Base-by-base conservation (phyloP, 2,113 vertebrate species). In the Bubo bubo region DNA sequence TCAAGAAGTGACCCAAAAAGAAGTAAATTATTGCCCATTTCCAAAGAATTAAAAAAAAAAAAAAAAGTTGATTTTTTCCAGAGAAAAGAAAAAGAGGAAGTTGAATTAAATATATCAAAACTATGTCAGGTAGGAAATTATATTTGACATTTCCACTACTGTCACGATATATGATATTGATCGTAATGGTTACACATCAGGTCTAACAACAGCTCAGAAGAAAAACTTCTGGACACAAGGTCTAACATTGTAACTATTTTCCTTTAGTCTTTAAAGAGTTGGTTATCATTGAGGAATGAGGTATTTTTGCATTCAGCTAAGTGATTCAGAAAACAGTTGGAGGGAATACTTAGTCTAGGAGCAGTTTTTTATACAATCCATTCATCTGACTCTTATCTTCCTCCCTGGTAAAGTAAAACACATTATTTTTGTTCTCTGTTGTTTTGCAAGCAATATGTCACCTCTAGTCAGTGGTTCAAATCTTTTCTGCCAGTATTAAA, bases 131-230 rank as follows among this genome's bases (percentile, higher is more conserved):
- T 30, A 80, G 58, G 37, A 60, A 64, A 43, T 74, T 30, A 68
- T 81, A 91, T 63, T 45, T 92, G 66, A 73, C n/a, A 53, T 67
- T 94, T 95, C 91, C 58, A 62, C 35, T 50, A 58, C 32, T 86
- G 56, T 73, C 88, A 71, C 53, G 53, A 79, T 96, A 85, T 93
- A 88, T 96, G 45, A 79, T 95, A 95, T 88, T 60, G 82, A 93
- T 64, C 17, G 2, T 58, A 35, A 20, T 62, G 17, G 19, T 73
- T 96, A 79, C 53, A 62, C 62, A 76, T 56, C 79, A 52, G 14
- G 59, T 71, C 26, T 93, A 30, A 41, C 75, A 92, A 88, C 47
- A 94, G 75, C 43, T 53, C 15, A 49, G 24, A 76, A 52, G 39
- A 64, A 95, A 93, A 80, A 15, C 21, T 73, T 90, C 20, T 30